phyloP scores from a whole-genome alignment of 2,113 vertebrate genomes.

The Hylia prasina region DNA sequence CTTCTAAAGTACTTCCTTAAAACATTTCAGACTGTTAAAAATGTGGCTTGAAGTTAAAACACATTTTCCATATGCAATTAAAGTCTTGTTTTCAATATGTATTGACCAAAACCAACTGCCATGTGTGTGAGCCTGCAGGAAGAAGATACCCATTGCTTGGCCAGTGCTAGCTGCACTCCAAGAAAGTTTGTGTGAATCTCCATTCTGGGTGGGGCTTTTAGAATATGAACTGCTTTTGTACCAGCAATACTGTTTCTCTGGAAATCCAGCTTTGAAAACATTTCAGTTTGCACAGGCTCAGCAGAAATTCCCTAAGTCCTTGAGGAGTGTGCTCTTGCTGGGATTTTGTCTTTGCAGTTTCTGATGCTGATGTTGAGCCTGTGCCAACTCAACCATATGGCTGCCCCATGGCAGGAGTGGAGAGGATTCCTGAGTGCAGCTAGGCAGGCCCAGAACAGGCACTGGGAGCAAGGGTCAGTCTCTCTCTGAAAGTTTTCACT shows the following conservation, averaged over 20 bases:
- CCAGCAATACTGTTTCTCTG: background rate
- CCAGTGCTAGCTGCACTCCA: background rate
- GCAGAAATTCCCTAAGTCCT: background rate
- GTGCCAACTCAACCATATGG: background rate
- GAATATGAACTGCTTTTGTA: background rate
- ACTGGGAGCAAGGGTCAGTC: background rate
- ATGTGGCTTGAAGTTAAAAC: background rate
- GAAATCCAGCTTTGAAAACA: background rate
- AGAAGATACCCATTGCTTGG: rapidly evolving
- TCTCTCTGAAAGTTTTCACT: background rate
- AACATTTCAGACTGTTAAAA: background rate
- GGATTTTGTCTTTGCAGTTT: background rate
- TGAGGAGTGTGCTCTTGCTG: background rate
- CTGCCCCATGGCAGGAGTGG: background rate
- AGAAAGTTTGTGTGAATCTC: background rate
- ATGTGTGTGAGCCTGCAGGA: background rate
- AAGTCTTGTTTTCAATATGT: background rate
- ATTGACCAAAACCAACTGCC: background rate
- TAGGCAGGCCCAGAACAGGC: background rate
- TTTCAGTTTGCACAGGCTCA: background rate
- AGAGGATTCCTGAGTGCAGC: background rate
- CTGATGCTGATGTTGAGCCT: rapidly evolving
- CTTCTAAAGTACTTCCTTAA: background rate
- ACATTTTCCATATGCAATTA: background rate
- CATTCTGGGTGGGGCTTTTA: background rate